Conservation (phyloP, 2,797 vertebrate species). For the Ctenochaetus hawaiiensis region DNA sequence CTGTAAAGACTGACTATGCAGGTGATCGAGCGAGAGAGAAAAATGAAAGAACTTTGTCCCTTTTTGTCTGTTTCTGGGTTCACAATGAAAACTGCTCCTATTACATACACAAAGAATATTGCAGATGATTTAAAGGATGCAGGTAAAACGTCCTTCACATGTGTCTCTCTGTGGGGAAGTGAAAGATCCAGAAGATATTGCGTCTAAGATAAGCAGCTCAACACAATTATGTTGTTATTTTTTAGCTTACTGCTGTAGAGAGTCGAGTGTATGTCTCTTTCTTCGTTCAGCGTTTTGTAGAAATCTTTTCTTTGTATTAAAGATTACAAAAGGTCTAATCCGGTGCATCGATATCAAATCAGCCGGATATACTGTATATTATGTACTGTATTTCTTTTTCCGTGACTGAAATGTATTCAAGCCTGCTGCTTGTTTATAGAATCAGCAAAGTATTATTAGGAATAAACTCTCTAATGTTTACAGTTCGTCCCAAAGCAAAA, state of each 20-base stretch:
- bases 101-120: conserved; percentile 7
- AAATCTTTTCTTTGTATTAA: neutral
- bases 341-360: neutral
- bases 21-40: conserved; percentile 6
- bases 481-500: neutral
- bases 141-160: conserved; percentile 17
- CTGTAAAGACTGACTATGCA: neutral
- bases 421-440: neutral
- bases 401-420: neutral
- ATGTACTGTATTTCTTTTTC: neutral
- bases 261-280: neutral
- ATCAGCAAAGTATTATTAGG: conserved; percentile 2
- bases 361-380: conserved; percentile 1
- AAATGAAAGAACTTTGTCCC: neutral
- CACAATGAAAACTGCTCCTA: conserved; percentile 9
- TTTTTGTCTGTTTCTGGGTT: conserved; percentile 23
- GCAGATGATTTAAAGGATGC: conserved; percentile 17
- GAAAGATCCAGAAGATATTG: no score
- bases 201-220: neutral
- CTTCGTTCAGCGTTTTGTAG: neutral
- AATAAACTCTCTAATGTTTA: neutral
- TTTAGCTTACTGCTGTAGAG: neutral
- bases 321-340: neutral
- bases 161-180: neutral
- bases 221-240: neutral